Percentiles rank a stretch among this genome's conserved stretches.
Evolutionary conservation across 2,888 invertebrate species (phyloP).

Genomic region (Pharmacophagus antenor): DNA sequence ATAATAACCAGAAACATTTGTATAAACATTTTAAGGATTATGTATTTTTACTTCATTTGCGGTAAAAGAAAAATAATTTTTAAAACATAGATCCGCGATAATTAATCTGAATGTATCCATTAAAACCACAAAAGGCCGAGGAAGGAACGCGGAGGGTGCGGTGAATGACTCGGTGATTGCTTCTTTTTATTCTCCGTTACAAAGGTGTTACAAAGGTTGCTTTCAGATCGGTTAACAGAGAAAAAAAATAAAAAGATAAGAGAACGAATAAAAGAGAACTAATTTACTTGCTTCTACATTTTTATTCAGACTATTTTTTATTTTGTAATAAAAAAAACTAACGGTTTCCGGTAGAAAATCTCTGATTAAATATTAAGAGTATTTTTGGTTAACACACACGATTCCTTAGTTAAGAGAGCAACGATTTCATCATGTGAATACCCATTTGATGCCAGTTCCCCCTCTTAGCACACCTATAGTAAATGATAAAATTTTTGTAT

Average conservation of each 20-base stretch:
- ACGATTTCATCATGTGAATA: no score
- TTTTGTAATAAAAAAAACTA: no score
- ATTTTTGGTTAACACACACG: neutral
- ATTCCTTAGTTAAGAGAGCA: no score
- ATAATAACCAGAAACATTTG: no score
- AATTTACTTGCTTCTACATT: neutral
- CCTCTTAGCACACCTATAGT: no score
- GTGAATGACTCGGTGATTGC: conserved; percentile 1
- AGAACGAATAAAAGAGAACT: neutral
- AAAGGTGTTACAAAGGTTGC: conserved; percentile 3
- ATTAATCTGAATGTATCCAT: neutral
- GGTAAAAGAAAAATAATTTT: neutral
- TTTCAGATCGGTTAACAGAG: neutral
- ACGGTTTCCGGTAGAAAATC: neutral
- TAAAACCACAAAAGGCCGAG: neutral
- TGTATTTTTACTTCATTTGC: neutral
- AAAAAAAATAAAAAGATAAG: conserved; percentile 3
- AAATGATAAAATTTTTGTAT: no score
- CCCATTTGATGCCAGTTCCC: no score
- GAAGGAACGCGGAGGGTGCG: neutral
- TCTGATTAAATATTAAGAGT: neutral
- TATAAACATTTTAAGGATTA: no score
- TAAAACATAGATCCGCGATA: neutral
- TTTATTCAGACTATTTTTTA: neutral
- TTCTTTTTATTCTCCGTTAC: conserved; percentile 3